phyloP scores from a whole-genome alignment of 2,797 vertebrate genomes.

The Gymnodraco acuticeps region DNA sequence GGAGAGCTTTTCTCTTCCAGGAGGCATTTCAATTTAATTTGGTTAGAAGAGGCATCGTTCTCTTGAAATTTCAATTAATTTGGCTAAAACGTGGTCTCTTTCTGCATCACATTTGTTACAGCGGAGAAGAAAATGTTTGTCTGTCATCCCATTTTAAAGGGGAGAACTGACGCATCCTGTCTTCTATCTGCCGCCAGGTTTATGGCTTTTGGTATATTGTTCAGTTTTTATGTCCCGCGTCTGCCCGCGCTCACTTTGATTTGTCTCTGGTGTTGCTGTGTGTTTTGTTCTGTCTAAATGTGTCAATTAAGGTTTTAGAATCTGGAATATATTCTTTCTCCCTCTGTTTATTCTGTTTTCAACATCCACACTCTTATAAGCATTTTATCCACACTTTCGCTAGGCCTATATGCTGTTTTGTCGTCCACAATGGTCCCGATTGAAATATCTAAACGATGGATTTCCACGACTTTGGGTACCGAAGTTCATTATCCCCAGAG shows the following conservation, averaged over 20 bases:
- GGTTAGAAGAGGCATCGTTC: not conserved
- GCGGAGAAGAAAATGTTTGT: conserved; percentile 25
- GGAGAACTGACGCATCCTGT: conserved; percentile 23
- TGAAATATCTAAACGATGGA: too few species aligned
- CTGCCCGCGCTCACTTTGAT: conserved; percentile 9
- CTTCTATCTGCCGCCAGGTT: conserved; percentile 11
- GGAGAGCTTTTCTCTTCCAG: conserved; percentile 25
- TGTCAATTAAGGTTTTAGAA: conserved; percentile 14
- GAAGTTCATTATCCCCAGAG: too few species aligned
- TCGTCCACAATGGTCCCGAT: too few species aligned
- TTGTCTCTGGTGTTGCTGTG: conserved; percentile 10
- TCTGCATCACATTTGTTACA: conserved; percentile 18
- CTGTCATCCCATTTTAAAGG: conserved; percentile 19
- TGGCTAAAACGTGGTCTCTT: not conserved
- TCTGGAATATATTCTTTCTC: conserved; percentile 1
- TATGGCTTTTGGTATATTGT: conserved; percentile 4
- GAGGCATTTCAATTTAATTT: conserved; percentile 33
- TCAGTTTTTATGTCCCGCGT: not conserved
- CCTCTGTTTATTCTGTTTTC: conserved; percentile 5
- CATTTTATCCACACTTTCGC: too few species aligned
- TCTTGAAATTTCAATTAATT: conserved; percentile 10
- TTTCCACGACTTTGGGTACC: too few species aligned
- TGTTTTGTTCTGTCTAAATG: conserved; percentile 23
- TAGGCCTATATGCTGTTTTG: too few species aligned
- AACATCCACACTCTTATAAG: not conserved